phyloP scores from a whole-genome alignment of 2,113 vertebrate genomes.

The Aythya baeri region DNA sequence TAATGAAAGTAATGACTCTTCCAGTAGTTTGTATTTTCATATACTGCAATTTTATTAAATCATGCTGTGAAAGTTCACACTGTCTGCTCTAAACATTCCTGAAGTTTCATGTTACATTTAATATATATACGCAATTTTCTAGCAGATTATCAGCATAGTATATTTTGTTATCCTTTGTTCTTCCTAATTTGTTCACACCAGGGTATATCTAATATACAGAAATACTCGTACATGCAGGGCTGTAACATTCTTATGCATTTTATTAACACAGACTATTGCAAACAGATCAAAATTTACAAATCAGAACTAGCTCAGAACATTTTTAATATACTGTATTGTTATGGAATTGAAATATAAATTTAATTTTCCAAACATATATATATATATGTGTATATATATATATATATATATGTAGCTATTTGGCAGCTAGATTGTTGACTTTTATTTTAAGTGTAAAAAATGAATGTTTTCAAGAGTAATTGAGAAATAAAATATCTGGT shows the following conservation, averaged over 20 bases:
- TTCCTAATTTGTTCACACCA: constrained; percentile 62
- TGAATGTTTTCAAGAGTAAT: neutral
- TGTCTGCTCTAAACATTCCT: constrained; percentile 65
- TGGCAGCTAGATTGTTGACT: neutral
- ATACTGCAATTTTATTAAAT: constrained; percentile 80
- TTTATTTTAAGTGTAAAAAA: neutral
- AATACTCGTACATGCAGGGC: neutral
- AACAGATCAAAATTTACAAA: neutral
- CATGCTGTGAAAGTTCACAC: constrained; percentile 77
- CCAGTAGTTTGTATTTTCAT: constrained; percentile 76
- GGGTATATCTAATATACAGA: constrained; percentile 16
- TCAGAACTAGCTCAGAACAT: neutral
- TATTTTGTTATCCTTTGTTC: constrained; percentile 65
- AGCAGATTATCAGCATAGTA: constrained; percentile 61
- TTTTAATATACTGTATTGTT: neutral
- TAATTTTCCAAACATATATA: neutral
- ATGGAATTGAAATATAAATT: neutral
- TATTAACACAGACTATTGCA: neutral
- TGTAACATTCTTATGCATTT: neutral
- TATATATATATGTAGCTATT: neutral
- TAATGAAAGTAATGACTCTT: constrained; percentile 87
- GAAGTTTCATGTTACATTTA: constrained; percentile 68
- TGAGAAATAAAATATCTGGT: neutral
- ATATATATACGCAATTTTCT: constrained; percentile 72
- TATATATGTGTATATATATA: too few species aligned